Evolutionary conservation across 2,888 invertebrate genomes (phyloP).

Genomic region (Heliconius aoede): DNA sequence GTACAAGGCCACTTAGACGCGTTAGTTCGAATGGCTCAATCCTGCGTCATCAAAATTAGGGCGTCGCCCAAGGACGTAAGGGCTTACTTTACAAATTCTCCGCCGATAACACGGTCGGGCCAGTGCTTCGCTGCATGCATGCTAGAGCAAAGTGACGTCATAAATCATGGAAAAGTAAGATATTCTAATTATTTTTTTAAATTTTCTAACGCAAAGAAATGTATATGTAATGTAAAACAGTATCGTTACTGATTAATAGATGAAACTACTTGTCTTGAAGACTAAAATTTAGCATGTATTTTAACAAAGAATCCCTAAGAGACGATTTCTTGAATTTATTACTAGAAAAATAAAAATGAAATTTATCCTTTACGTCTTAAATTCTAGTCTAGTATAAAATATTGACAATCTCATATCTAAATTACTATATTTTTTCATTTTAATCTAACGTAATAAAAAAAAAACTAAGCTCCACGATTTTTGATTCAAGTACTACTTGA

Average conservation of each 20-base stretch:
- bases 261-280: no score
- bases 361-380: no score
- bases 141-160: slow-evolving; percentile 78
- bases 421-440: no score
- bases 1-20: slow-evolving; percentile 78
- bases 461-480: no score
- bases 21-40: slow-evolving; percentile 74
- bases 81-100: slow-evolving; percentile 77
- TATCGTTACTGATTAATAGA: not conserved
- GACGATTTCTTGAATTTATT: no score
- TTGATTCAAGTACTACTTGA: no score
- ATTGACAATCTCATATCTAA: no score
- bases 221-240: not conserved
- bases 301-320: no score
- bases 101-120: slow-evolving; percentile 72
- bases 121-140: slow-evolving; percentile 80
- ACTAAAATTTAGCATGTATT: no score
- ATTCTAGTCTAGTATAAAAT: no score
- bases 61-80: slow-evolving; percentile 77
- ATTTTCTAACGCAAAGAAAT: not conserved
- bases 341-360: no score
- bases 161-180: slow-evolving; percentile 75
- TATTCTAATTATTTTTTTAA: not conserved
- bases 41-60: slow-evolving; percentile 76
- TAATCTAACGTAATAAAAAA: no score